Conservation (phyloP, 2,797 vertebrate species). For the Enteromius fasciolatus region DNA sequence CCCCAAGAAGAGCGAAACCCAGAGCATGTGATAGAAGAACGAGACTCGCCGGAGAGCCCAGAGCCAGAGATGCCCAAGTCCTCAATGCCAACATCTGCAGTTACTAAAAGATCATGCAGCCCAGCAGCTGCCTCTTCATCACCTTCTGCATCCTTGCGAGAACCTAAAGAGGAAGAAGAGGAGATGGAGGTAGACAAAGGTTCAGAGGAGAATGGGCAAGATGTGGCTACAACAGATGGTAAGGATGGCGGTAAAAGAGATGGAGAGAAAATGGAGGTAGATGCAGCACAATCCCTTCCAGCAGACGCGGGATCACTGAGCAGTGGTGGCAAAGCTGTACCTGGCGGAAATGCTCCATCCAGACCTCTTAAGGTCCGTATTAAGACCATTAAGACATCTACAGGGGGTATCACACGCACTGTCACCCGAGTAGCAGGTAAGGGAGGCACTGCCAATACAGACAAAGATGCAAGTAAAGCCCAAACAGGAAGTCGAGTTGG, state of each 20-base stretch:
- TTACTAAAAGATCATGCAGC: conserved; percentile 75
- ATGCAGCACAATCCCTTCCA: conserved; percentile 48
- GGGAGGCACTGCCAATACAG: conserved; percentile 64
- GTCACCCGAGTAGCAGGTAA: conserved; percentile 87
- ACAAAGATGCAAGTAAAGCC: conserved; percentile 74
- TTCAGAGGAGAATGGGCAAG: conserved; percentile 67
- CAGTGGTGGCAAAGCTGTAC: conserved; percentile 69
- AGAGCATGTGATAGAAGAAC: conserved; percentile 81
- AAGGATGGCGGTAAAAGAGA: conserved; percentile 62
- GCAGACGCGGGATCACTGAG: background rate
- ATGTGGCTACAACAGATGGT: conserved; percentile 58
- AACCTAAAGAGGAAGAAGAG: conserved; percentile 84
- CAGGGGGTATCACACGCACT: conserved; percentile 92
- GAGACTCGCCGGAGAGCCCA: conserved; percentile 83
- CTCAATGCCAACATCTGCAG: conserved; percentile 64
- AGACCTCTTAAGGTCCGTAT: conserved; percentile 94
- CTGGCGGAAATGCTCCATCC: conserved; percentile 79
- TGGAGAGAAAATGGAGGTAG: conserved; percentile 77
- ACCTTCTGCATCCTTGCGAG: conserved; percentile 75
- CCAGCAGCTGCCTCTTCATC: conserved; percentile 73
- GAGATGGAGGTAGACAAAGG: conserved; percentile 82
- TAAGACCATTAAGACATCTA: conserved; percentile 95
- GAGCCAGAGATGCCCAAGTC: conserved; percentile 79
- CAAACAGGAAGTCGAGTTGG: conserved; percentile 70
- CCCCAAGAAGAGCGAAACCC: conserved; percentile 76